Conservation (phyloP, 1,140 invertebrate genomes). For the Neodiprion virginianus region DNA sequence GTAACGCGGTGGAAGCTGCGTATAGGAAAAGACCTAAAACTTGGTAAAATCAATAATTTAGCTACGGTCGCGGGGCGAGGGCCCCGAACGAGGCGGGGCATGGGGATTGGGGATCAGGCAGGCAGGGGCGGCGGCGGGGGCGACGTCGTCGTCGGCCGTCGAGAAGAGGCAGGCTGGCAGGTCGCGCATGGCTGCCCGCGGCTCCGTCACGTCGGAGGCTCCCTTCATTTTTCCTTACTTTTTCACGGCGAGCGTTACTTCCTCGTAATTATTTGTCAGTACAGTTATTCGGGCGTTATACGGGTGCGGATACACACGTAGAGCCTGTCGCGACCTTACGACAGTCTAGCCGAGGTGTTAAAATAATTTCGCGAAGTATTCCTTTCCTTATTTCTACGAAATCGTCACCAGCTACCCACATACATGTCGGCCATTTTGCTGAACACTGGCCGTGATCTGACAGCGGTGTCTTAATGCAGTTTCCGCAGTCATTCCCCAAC, state of each 20-base stretch:
- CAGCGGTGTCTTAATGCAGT: not conserved
- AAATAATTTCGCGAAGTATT: constrained; percentile 30
- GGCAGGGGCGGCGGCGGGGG: not conserved
- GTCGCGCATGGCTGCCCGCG: constrained; percentile 29
- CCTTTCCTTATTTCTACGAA: constrained; percentile 10
- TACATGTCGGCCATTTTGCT: constrained; percentile 7
- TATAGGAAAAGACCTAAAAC: not conserved
- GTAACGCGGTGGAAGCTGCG: no score
- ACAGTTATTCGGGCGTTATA: constrained; percentile 14
- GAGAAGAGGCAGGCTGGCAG: constrained; percentile 16
- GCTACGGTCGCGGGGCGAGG: not conserved
- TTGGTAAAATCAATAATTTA: constrained; percentile 7
- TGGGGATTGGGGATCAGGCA: not conserved
- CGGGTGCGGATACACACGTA: not conserved
- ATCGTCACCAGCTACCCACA: not conserved
- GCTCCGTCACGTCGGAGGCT: constrained; percentile 17
- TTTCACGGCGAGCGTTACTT: not conserved
- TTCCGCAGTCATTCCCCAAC: not conserved
- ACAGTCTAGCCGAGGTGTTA: constrained; percentile 15
- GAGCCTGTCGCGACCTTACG: not conserved
- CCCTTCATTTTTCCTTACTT: constrained; percentile 11
- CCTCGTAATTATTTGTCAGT: constrained; percentile 8
- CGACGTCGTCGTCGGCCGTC: constrained; percentile 1
- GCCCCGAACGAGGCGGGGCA: not conserved
- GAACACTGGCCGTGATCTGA: not conserved